Evolutionary conservation across 1,140 invertebrate genomes (phyloP).

Genomic region (Aradophagus sp.): DNA sequence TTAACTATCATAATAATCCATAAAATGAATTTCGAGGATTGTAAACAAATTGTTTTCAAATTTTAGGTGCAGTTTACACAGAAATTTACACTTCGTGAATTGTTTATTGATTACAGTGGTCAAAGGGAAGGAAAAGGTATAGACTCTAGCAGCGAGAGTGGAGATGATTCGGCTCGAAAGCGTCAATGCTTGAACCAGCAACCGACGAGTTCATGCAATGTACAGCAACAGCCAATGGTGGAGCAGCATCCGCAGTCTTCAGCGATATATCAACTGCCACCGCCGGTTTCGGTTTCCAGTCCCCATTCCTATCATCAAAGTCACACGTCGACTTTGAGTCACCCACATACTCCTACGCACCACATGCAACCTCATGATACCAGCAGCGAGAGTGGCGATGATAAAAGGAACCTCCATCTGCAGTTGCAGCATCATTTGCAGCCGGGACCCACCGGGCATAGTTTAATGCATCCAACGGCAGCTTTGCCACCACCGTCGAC

Average conservation of each 20-base stretch:
- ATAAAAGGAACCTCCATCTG: slow-evolving; percentile 72
- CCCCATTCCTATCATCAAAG: slow-evolving; percentile 71
- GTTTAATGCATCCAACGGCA: slow-evolving; percentile 70
- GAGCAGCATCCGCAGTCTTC: slow-evolving; percentile 69
- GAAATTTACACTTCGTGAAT: no score
- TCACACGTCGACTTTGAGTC: slow-evolving; percentile 65
- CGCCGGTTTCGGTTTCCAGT: slow-evolving; percentile 70
- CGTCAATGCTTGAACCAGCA: slow-evolving; percentile 56
- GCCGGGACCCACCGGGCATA: slow-evolving; percentile 64
- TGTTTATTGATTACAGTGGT: slow-evolving; percentile 67
- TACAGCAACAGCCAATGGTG: slow-evolving; percentile 63
- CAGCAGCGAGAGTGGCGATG: slow-evolving; percentile 71
- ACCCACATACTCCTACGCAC: slow-evolving; percentile 67
- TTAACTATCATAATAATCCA: no score
- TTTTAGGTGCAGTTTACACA: no score
- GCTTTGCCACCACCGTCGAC: slow-evolving; percentile 69
- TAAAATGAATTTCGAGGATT: no score
- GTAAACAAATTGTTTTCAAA: no score
- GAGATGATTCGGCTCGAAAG: slow-evolving; percentile 70
- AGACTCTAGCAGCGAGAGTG: slow-evolving; percentile 72
- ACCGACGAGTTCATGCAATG: slow-evolving; percentile 61
- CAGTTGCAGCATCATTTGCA: slow-evolving; percentile 72
- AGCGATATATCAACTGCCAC: slow-evolving; percentile 75
- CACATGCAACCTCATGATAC: slow-evolving; percentile 73
- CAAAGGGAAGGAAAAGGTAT: slow-evolving; percentile 71